phyloP scores from a whole-genome alignment of 23 tunicate genomes.

The Phallusia fumigata region DNA sequence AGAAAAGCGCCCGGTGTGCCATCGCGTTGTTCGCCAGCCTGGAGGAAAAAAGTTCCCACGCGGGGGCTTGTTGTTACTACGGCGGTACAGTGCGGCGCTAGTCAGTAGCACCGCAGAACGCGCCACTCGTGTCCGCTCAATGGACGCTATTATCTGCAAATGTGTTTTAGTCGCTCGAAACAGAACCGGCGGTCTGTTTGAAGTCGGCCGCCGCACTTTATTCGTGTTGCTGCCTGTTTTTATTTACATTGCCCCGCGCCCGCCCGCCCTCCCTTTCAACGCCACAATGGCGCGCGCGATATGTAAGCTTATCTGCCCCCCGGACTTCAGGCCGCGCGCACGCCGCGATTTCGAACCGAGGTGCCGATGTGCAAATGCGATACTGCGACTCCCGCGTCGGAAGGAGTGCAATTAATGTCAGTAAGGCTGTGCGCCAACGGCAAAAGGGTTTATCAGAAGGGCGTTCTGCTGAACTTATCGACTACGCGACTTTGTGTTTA shows the following conservation, averaged over 20 bases:
- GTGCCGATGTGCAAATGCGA: not conserved
- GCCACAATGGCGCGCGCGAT: constrained; percentile 8
- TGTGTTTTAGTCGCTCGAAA: constrained; percentile 8
- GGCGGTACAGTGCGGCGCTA: not conserved
- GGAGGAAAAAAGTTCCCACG: constrained; percentile 10
- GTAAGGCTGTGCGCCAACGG: not conserved
- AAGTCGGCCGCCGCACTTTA: constrained; percentile 48
- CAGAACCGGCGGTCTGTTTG: constrained; percentile 19
- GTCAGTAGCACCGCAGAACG: not conserved
- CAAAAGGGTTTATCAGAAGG: not conserved
- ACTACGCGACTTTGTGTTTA: too few species aligned
- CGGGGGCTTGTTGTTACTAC: not conserved
- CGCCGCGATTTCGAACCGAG: not conserved
- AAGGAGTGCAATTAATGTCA: constrained; percentile 1
- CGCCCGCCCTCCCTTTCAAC: not conserved
- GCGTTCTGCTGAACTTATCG: too few species aligned
- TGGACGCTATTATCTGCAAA: constrained; percentile 9
- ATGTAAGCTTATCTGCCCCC: constrained; percentile 10
- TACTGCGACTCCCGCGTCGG: not conserved
- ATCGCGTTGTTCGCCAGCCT: not conserved
- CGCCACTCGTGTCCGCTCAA: constrained; percentile 11
- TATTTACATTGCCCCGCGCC: constrained; percentile 13
- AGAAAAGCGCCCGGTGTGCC: not conserved
- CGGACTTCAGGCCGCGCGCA: not conserved
- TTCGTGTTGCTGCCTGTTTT: constrained; percentile 37